Conservation (phyloP, 1,140 invertebrate species). For the Choristoneura fumiferana region DNA sequence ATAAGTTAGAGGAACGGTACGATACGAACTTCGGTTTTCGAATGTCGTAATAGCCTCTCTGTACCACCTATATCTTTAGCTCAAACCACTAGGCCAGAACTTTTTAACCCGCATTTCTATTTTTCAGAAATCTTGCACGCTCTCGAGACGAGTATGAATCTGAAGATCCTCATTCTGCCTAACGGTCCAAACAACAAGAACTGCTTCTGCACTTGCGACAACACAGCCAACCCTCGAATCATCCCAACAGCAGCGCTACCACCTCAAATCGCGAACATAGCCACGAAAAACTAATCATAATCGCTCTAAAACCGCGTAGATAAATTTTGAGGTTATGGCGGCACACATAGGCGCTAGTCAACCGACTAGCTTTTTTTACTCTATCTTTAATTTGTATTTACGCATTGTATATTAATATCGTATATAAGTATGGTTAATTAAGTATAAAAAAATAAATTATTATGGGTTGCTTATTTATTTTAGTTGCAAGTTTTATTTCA, state of each 20-base stretch:
- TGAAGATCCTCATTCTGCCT: conserved; percentile 32
- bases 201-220: conserved; percentile 35
- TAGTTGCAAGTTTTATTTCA: conserved; percentile 5
- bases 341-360: background rate
- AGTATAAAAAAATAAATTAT: background rate
- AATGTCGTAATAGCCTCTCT: no score
- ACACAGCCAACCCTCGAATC: conserved; percentile 5
- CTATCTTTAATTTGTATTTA: background rate
- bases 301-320: background rate
- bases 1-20: no score
- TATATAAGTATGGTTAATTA: conserved; percentile 3
- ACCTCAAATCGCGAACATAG: background rate
- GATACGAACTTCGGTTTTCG: no score
- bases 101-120: no score
- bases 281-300: background rate
- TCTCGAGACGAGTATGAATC: conserved; percentile 28
- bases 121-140: conserved; percentile 34
- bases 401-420: background rate
- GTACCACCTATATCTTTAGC: no score
- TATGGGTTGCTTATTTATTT: conserved; percentile 1
- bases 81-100: no score
- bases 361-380: background rate
- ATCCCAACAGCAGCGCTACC: conserved; percentile 17
- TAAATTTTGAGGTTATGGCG: background rate
- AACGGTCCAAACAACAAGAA: conserved; percentile 30